Conservation (phyloP, 2,797 vertebrate genomes). For the Phrynocephalus guinanensis region DNA sequence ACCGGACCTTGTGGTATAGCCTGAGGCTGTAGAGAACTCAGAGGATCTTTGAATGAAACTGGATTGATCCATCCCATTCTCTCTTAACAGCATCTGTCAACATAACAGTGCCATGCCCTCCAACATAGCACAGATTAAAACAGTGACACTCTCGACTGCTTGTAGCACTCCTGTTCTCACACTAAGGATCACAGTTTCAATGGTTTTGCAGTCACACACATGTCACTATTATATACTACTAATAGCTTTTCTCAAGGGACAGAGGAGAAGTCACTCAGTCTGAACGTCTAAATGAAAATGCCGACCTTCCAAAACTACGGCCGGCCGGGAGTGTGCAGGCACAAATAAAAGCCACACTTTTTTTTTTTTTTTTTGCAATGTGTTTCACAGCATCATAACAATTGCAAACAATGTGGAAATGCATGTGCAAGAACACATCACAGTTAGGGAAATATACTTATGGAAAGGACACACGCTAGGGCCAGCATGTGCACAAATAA, state of each 20-base stretch:
- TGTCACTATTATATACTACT: neutral
- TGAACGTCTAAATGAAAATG: neutral
- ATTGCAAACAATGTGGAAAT: neutral
- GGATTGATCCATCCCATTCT: slow-evolving; percentile 1
- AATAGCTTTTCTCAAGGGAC: neutral
- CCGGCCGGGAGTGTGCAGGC: neutral
- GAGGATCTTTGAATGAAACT: neutral
- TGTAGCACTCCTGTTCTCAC: neutral
- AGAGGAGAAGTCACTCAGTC: neutral
- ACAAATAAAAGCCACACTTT: neutral
- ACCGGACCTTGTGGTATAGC: neutral
- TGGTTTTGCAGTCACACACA: neutral
- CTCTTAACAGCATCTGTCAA: slow-evolving; percentile 27
- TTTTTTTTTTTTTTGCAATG: neutral
- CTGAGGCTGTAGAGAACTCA: neutral
- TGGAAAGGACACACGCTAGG: neutral
- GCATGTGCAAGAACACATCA: neutral
- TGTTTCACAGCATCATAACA: neutral
- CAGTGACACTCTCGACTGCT: neutral
- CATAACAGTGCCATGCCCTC: neutral
- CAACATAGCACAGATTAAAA: neutral
- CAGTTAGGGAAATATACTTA: neutral
- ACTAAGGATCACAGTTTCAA: neutral
- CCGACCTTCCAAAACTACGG: neutral
- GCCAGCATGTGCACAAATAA: too few relatives aligned